Evolutionary conservation across 2,797 vertebrate species (phyloP).

Genomic region (Cynopterus sphinx): DNA sequence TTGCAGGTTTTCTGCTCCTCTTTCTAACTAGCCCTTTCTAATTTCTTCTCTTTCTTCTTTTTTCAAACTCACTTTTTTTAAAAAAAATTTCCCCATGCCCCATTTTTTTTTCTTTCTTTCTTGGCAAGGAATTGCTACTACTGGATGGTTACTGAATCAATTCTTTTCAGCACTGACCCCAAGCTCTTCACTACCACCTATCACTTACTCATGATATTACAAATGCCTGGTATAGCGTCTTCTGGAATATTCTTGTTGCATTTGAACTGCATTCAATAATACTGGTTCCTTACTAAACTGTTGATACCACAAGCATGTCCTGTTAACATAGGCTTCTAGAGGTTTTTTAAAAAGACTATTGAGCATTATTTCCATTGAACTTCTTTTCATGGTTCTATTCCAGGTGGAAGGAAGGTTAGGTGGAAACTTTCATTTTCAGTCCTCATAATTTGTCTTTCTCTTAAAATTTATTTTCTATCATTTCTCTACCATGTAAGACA

Average conservation of each 20-base stretch:
- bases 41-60: neutral
- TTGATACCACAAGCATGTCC: neutral
- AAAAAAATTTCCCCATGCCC: no score
- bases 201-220: conserved; percentile 23
- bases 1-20: neutral
- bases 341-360: neutral
- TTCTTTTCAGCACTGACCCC: neutral
- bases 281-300: conserved; percentile 10
- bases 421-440: neutral
- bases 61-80: neutral
- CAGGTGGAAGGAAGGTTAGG: neutral
- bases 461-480: conserved; percentile 45
- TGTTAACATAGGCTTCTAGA: conserved; percentile 17
- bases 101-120: neutral
- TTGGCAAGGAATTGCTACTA: neutral
- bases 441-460: neutral
- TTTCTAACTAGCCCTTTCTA: neutral
- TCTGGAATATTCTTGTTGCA: conserved; percentile 36
- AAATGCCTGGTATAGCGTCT: conserved; percentile 30
- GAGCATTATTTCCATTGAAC: neutral
- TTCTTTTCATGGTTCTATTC: neutral
- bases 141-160: neutral
- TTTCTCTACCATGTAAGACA: neutral
- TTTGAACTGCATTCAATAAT: conserved; percentile 35
- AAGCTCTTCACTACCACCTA: neutral